Conservation (phyloP, 1,140 invertebrate genomes). For the Pomacea maculata region DNA sequence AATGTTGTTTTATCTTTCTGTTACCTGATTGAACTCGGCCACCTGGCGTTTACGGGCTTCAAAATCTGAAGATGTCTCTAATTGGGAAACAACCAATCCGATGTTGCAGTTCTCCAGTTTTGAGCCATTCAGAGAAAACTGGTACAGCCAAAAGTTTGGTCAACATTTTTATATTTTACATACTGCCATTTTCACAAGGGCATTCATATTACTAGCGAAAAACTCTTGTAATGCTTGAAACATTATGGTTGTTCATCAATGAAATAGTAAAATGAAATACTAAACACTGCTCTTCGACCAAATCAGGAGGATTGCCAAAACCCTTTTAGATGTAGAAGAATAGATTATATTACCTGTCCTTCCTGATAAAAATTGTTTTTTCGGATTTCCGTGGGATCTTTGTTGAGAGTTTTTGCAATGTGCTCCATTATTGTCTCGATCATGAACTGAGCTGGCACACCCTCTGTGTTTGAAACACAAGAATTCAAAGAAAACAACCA, state of each 20-base stretch:
- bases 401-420: conserved; percentile 73
- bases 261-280: no score
- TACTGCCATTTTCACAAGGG: not conserved
- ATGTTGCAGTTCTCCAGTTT: conserved; percentile 49
- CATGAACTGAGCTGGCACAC: conserved; percentile 50
- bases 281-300: no score
- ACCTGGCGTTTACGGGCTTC: not conserved
- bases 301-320: no score
- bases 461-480: conserved; percentile 43
- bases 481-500: not conserved
- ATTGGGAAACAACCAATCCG: conserved; percentile 28
- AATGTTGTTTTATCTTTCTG: no score
- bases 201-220: not conserved
- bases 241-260: no score
- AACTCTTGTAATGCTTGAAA: not conserved
- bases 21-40: not conserved
- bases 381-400: conserved; percentile 73
- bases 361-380: conserved; percentile 55
- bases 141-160: not conserved
- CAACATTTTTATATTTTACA: no score
- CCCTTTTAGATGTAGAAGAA: not conserved
- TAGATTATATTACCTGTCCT: conserved; percentile 44
- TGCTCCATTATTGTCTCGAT: conserved; percentile 85
- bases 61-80: conserved; percentile 17
- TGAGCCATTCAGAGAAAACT: conserved; percentile 43